Base-by-base conservation (phyloP, 2,113 vertebrate species). In the Glaucidium brasilianum region DNA sequence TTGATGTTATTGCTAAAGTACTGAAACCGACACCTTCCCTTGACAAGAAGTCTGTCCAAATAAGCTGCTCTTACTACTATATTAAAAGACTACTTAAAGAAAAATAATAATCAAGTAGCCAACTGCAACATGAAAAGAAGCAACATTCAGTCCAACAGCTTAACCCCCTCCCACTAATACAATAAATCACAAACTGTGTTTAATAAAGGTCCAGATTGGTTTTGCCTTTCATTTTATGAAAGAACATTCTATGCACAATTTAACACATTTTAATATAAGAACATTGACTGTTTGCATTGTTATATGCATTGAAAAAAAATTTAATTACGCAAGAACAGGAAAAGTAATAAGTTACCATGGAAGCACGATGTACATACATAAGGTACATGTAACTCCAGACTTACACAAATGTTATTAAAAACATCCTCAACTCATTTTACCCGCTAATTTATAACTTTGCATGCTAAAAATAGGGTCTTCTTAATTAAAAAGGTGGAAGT, bases 321-420 rank as follows among this genome's bases (percentile, higher is more conserved):
- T 39, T 94, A 94, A 96, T 94, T 94, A 86, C 39, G n/a, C 0
- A 0, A 90, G 77, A 87, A 39, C 47, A 77, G 90, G 59, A 52
- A 50, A 96, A 96, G 94, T 72, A 92, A 74, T 94, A 93, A 96
- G 91, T 90, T 96, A 76, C 91, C 94, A 82, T 88, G 89, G 97
- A 95, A 97, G 91, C 94, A 79, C 1, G 1, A 91, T 20, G 43
- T 41, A 82, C 58, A 69, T 71, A 50, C 56, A 27, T 87, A 53
- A 77, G 64, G 79, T 35, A 53, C n/a, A 53, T 66, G 82, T 32
- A 95, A 92, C 78, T 94, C 88, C 83, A 95, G 79, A 92, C 53
- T 81, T 93, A 29, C 6, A 92, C 55, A 88, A 64, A 88, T 90
- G 69, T 87, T 79, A 85, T 84, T 88, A 81, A 89, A 91, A 95